Percentiles rank a stretch among this genome's conserved stretches.
Conservation (phyloP, 2,113 vertebrate species). For the Bufo gargarizans region DNA sequence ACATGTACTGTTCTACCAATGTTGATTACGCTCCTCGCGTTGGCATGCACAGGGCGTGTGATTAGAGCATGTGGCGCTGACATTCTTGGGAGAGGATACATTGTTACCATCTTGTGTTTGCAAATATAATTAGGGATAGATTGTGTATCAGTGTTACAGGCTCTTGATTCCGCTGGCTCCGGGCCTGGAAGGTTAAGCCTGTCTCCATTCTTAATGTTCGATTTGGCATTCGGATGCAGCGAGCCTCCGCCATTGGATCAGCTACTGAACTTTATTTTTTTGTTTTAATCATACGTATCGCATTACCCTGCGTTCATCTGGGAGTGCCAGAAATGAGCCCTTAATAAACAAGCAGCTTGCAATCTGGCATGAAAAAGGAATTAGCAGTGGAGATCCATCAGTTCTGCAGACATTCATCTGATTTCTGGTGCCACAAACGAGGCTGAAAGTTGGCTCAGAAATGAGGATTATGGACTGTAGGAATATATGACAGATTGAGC, state of each 20-base stretch:
- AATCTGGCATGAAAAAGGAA: constrained; percentile 49
- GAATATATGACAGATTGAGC: background rate
- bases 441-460: background rate
- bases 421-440: constrained; percentile 52
- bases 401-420: constrained; percentile 34
- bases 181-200: constrained; percentile 50
- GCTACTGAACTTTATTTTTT: constrained; percentile 33
- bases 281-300: constrained; percentile 52
- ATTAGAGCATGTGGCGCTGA: constrained; percentile 29
- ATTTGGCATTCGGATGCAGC: constrained; percentile 42
- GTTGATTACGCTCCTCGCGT: constrained; percentile 29
- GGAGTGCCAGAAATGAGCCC: constrained; percentile 39
- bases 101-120: constrained; percentile 42
- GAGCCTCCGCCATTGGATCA: constrained; percentile 39
- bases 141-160: constrained; percentile 44
- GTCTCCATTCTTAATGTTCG: constrained; percentile 58
- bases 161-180: constrained; percentile 19
- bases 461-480: constrained; percentile 15
- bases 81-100: constrained; percentile 41
- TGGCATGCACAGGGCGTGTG: constrained; percentile 28
- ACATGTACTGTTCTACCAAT: constrained; percentile 35
- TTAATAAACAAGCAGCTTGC: constrained; percentile 53
- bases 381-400: constrained; percentile 47
- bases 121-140: constrained; percentile 43
- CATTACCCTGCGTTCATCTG: constrained; percentile 38